Percentiles rank a stretch among this genome's conserved stretches.
These are phyloP conservation scores for Hirundo rustica DNA, from an alignment of 2,797 vertebrate species.

Conservation along the genomic window DNA sequence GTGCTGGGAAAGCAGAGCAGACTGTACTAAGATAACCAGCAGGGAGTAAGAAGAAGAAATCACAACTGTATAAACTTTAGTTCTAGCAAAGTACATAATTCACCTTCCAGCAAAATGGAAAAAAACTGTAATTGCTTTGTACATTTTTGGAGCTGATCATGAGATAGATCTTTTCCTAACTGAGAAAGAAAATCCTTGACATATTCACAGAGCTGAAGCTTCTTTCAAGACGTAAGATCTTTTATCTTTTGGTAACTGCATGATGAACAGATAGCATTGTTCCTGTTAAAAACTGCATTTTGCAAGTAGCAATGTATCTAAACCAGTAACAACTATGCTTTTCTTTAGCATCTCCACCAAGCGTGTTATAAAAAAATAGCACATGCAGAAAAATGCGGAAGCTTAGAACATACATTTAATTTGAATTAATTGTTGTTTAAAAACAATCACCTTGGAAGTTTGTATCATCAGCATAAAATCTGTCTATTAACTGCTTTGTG, in stretches of 20 bases:
- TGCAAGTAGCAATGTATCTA: neutral
- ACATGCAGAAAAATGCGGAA: fast-evolving
- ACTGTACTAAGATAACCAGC: neutral
- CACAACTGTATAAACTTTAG: neutral
- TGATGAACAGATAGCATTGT: neutral
- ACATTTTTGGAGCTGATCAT: neutral
- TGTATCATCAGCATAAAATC: neutral
- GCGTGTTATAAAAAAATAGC: neutral
- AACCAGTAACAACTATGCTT: neutral
- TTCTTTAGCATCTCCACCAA: neutral
- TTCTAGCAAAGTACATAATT: neutral
- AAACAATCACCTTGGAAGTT: neutral
- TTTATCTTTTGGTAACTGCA: neutral
- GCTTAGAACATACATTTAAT: neutral
- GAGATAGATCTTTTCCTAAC: neutral
- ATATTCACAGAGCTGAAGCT: neutral
- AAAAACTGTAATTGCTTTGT: neutral
- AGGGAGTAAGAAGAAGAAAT: neutral
- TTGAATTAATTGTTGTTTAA: neutral
- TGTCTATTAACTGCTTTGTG: neutral
- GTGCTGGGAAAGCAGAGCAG: neutral
- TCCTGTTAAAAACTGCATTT: neutral
- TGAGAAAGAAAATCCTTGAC: neutral
- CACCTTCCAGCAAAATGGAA: neutral
- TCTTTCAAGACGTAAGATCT: neutral